Evolutionary conservation across 2,113 vertebrate genomes (phyloP), one percentile per base, ranked within the genome.

Genomic region (Hypocryptadius cinnamomeus): DNA sequence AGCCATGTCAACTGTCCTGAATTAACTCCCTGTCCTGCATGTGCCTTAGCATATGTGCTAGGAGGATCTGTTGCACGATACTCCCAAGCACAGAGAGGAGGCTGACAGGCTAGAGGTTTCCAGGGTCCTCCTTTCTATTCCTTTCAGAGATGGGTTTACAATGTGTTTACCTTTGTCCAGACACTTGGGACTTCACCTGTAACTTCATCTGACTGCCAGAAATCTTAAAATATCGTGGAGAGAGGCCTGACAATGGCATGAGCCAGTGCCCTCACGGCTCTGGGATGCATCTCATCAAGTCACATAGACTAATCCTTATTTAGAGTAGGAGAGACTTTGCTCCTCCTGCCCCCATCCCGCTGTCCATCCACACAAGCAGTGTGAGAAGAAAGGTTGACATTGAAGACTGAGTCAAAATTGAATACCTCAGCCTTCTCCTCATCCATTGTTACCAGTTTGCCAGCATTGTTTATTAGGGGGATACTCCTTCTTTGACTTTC

Each of bases 1-100:
- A 60, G 12, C 33, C 2, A 2, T 51, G 15, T 15, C 6, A 5
- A 11, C 18, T 85, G 53, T 60, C 14, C 18, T 1, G 0, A 59
- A 68, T 44, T 25, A 51, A 7, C 31, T 51, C 14, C 37, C 17
- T 59, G 17, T 42, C 3, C 4, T 85, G 45, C 44, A 51, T 12
- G 5, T 15, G 17, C 37, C 33, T 60, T 51, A 33, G 8, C 11
- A 37, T 8, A 31, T 7, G 10, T 51, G 12, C 22, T 51, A 17
- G 27, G 33, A 51, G 6, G 37, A 51, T 33, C 11, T 22, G 14
- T 28, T 68, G 27, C 11, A 12, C 33, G 8, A 27, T 19, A 44
- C 33, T 68, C 9, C 15, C 27, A 42, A 44, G 45, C 45, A 59
- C 11, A 42, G 33, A 60, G 22, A 16, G 8, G 22, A 60, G 37